These are phyloP conservation scores for Physella acuta DNA, from an alignment of 1,140 invertebrate species.

Conservation along the genomic window DNA sequence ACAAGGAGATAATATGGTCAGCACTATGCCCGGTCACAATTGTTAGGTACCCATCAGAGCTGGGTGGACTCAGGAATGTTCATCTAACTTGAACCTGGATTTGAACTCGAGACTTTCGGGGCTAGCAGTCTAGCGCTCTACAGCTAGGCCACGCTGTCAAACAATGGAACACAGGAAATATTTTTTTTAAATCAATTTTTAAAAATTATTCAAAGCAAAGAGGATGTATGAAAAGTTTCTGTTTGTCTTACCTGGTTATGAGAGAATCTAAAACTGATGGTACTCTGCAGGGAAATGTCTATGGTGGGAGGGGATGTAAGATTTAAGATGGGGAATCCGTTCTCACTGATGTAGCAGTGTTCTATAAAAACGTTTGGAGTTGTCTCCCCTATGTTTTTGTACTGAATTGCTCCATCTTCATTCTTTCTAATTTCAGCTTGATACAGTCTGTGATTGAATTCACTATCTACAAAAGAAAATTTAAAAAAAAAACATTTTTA, in stretches of 20 bases:
- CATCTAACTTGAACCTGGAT: too few species aligned
- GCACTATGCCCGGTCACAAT: too few species aligned
- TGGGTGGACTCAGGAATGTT: too few species aligned
- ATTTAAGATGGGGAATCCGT: conserved; percentile 94
- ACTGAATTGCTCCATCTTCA: conserved; percentile 80
- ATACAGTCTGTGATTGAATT: conserved; percentile 88
- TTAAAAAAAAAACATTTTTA: conserved; percentile 27
- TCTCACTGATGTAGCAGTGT: conserved; percentile 81
- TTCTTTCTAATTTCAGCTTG: conserved; percentile 82
- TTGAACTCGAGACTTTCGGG: too few species aligned
- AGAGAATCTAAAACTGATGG: conserved; percentile 70
- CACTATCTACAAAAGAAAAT: conserved; percentile 72
- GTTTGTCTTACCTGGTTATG: conserved; percentile 38
- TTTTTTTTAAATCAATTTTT: too few species aligned
- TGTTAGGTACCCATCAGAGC: too few species aligned
- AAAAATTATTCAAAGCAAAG: too few species aligned
- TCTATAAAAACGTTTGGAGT: conserved; percentile 89
- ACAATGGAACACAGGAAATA: too few species aligned
- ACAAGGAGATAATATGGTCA: too few species aligned
- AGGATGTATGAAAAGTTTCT: too few species aligned
- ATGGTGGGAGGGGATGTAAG: conserved; percentile 87
- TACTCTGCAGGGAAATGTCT: conserved; percentile 90
- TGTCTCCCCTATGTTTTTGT: conserved; percentile 85
- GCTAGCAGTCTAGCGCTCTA: too few species aligned
- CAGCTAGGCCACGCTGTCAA: too few species aligned